Conservation (phyloP, 2,888 invertebrate genomes). For the Neoscelio sp. region DNA sequence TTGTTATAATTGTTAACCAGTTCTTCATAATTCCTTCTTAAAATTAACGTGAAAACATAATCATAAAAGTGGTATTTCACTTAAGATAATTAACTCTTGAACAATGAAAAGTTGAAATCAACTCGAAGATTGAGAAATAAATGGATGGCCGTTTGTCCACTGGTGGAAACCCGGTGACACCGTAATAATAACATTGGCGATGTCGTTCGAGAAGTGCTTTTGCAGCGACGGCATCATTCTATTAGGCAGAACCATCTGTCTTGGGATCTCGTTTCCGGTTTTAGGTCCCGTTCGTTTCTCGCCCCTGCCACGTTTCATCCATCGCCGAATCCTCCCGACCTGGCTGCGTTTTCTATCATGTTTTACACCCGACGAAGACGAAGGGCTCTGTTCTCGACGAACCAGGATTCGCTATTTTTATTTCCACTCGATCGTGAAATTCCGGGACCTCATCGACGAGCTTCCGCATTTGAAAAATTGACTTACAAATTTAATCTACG, state of each 20-base stretch:
- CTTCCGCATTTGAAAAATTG: conserved; percentile 57
- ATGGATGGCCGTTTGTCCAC: conserved; percentile 59
- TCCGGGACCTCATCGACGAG: conserved; percentile 47
- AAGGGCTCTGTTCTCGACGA: conserved; percentile 34
- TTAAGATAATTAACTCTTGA: conserved; percentile 44
- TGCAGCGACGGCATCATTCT: conserved; percentile 74
- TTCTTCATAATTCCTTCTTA: too few species aligned
- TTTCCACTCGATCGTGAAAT: conserved; percentile 56
- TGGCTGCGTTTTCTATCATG: conserved; percentile 47
- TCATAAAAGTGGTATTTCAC: conserved; percentile 6
- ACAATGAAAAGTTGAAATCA: conserved; percentile 59
- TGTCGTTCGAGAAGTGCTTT: conserved; percentile 63
- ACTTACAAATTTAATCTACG: conserved; percentile 64
- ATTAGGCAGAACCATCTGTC: conserved; percentile 76
- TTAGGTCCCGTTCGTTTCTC: conserved; percentile 52
- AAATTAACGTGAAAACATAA: background rate
- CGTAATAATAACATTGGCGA: conserved; percentile 65
- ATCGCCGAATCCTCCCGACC: conserved; percentile 39
- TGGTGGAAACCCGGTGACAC: conserved; percentile 48
- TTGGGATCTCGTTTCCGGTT: conserved; percentile 71
- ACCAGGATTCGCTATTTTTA: conserved; percentile 52
- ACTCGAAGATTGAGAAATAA: conserved; percentile 69
- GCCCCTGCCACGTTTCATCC: conserved; percentile 34
- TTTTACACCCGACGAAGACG: conserved; percentile 61
- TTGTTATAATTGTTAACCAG: too few species aligned